Evolutionary conservation across 2,888 invertebrate genomes (phyloP).

Genomic region (Eremobia ochroleuca): DNA sequence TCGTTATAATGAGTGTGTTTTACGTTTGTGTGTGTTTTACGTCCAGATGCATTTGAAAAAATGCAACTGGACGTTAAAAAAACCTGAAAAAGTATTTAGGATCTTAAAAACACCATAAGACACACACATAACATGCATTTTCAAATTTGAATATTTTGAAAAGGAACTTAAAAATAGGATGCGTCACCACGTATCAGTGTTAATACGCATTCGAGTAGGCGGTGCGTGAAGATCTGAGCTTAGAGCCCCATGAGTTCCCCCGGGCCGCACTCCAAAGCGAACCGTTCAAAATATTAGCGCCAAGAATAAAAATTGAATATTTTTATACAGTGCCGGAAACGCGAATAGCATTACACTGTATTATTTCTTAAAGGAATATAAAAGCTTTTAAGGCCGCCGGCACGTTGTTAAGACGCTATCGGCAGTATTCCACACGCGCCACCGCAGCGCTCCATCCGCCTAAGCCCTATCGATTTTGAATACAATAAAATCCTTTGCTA

Average conservation of each 20-base stretch:
- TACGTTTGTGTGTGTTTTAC: too few relatives aligned
- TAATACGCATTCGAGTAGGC: constrained; percentile 77
- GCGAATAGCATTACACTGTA: constrained; percentile 85
- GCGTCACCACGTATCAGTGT: constrained; percentile 80
- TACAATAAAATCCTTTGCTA: constrained; percentile 60
- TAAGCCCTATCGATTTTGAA: constrained; percentile 86
- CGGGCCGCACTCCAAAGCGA: constrained; percentile 72
- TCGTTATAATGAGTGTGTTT: neutral
- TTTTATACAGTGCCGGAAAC: constrained; percentile 85
- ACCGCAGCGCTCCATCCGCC: constrained; percentile 74
- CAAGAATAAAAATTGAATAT: constrained; percentile 88
- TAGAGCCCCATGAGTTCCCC: constrained; percentile 80
- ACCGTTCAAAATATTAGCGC: constrained; percentile 83
- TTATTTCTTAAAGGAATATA: constrained; percentile 88
- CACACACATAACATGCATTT: neutral
- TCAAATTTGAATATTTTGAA: constrained; percentile 12
- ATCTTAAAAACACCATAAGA: neutral
- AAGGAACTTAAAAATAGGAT: constrained; percentile 64
- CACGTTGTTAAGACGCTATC: constrained; percentile 85
- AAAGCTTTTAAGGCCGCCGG: constrained; percentile 90
- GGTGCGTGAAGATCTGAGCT: constrained; percentile 86
- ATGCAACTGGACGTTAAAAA: neutral
- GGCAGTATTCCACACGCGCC: constrained; percentile 77
- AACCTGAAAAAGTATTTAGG: neutral
- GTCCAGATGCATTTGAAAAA: too few relatives aligned